phyloP scores from a whole-genome alignment of 2,113 vertebrate species.

The Anhinga anhinga region DNA sequence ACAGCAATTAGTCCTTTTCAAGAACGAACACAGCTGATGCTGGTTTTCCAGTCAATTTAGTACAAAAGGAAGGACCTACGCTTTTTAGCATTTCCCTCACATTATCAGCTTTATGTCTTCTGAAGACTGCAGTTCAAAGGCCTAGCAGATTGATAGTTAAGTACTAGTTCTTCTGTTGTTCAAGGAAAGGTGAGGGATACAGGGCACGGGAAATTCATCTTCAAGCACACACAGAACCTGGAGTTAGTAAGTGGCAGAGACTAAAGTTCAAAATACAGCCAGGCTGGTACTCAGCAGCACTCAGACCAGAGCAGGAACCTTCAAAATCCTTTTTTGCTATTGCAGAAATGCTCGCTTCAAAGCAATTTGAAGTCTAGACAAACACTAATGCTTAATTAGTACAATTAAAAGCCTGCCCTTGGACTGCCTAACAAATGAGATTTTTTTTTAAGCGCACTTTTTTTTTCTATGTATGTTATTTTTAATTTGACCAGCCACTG shows the following conservation, averaged over 20 bases:
- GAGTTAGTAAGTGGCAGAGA: not conserved
- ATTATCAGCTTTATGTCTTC: constrained; percentile 19
- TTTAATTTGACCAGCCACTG: not conserved
- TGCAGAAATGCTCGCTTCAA: not conserved
- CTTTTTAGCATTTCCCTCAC: not conserved
- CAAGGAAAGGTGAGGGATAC: not conserved
- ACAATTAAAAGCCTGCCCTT: not conserved
- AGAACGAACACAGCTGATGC: not conserved
- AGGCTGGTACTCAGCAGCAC: not conserved
- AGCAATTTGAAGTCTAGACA: constrained; percentile 2
- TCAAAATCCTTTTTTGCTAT: not conserved
- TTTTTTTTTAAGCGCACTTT: not conserved
- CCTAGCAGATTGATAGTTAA: not conserved
- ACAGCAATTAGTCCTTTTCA: not conserved
- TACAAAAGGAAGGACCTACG: not conserved
- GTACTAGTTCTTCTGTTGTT: not conserved
- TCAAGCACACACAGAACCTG: not conserved
- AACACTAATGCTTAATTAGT: not conserved
- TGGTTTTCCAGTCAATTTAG: constrained; percentile 12
- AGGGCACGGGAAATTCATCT: constrained; percentile 50
- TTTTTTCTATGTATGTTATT: not conserved
- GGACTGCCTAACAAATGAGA: not conserved
- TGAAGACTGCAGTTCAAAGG: not conserved
- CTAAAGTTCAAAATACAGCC: not conserved
- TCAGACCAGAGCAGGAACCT: not conserved